Percentiles rank a stretch among this genome's conserved stretches.
Evolutionary conservation across 2,797 vertebrate genomes (phyloP).

Genomic region (Avahi laniger): DNA sequence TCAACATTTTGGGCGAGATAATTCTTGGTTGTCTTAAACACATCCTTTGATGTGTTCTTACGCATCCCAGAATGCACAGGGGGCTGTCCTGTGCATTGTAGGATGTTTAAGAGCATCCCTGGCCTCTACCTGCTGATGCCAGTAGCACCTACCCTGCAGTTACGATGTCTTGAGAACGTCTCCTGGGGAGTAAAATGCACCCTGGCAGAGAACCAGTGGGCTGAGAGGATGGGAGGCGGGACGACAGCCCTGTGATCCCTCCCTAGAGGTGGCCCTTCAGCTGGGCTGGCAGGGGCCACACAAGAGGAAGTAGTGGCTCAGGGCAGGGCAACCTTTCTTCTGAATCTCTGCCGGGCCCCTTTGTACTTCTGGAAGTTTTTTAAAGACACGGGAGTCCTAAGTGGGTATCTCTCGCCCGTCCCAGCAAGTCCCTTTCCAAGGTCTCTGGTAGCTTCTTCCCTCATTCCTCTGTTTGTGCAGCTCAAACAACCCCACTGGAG

Average conservation of each 20-base stretch:
- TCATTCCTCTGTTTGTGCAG: neutral
- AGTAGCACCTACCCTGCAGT: neutral
- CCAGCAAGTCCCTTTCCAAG: neutral
- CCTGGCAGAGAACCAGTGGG: neutral
- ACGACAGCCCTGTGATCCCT: neutral
- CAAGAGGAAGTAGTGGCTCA: neutral
- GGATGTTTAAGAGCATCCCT: neutral
- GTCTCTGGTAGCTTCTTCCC: neutral
- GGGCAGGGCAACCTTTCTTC: neutral
- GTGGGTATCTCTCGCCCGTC: neutral
- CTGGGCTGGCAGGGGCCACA: neutral
- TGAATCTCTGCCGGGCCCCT: neutral
- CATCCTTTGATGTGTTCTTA: neutral
- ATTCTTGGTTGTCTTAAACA: neutral
- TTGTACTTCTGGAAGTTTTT: neutral
- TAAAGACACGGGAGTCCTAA: neutral
- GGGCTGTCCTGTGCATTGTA: accelerated
- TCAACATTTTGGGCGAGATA: neutral
- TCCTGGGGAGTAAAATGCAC: neutral
- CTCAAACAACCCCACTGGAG: neutral
- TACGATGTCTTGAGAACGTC: neutral
- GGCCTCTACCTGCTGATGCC: neutral
- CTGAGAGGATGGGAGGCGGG: neutral
- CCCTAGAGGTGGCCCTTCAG: neutral
- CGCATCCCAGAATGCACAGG: neutral